A percentile compares a stretch with the other conserved stretches of the same genome.
These are phyloP conservation scores for Leontopithecus rosalia DNA, from an alignment of 2,797 vertebrate genomes.

Conservation along the genomic window DNA sequence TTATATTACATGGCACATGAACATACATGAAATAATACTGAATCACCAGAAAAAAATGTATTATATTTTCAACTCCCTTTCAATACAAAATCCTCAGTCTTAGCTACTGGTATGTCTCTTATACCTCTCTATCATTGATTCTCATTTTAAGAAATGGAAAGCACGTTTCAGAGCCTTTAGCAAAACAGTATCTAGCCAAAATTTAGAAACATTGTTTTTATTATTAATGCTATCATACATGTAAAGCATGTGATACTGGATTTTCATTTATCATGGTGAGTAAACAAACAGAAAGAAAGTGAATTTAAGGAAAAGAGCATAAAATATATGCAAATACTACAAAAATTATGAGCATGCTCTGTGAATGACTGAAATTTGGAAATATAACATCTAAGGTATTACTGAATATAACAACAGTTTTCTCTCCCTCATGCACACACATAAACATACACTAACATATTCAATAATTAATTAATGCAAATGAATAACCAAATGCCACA, in stretches of 20 bases:
- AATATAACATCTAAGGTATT: background rate
- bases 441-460: background rate
- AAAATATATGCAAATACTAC: background rate
- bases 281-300: background rate
- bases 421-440: background rate
- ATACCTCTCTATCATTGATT: background rate
- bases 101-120: background rate
- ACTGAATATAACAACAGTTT: background rate
- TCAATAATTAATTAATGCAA: background rate
- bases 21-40: background rate
- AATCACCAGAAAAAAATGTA: background rate
- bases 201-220: slow-evolving; percentile 14
- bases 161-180: background rate
- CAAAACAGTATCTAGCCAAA: background rate
- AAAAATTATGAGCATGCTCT: background rate
- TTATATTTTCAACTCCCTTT: slow-evolving; percentile 30
- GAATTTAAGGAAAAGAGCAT: background rate
- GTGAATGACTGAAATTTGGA: slow-evolving; percentile 19
- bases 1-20: background rate
- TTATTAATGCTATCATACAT: background rate
- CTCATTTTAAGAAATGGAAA: background rate
- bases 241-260: background rate
- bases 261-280: background rate
- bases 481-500: background rate
- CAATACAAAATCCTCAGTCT: background rate